Percentiles rank a stretch among this genome's conserved stretches.
Evolutionary conservation across 2,888 invertebrate species (phyloP).

Genomic region (Caenorhabditis zanzibari): DNA sequence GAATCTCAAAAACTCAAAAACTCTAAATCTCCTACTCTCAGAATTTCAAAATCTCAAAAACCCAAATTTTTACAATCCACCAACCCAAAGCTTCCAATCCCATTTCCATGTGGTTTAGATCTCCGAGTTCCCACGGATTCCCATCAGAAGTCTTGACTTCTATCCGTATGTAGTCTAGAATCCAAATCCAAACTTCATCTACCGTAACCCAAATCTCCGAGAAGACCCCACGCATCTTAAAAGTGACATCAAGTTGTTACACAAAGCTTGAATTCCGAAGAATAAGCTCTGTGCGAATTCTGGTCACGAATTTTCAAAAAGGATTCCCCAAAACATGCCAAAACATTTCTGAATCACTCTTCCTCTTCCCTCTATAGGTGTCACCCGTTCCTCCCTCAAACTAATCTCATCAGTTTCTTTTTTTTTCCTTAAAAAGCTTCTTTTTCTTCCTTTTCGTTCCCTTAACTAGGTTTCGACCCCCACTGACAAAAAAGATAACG

Average conservation of each 20-base stretch:
- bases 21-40: no score
- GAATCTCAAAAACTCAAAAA: no score
- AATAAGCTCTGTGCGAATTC: slow-evolving; percentile 10
- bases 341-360: slow-evolving; percentile 22
- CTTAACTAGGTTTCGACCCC: slow-evolving; percentile 12
- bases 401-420: slow-evolving; percentile 19
- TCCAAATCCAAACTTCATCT: neutral
- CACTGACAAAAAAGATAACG: slow-evolving; percentile 14
- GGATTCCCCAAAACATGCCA: neutral
- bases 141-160: no score
- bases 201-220: neutral
- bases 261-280: neutral
- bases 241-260: slow-evolving; percentile 11
- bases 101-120: no score
- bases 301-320: no score
- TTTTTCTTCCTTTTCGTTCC: neutral
- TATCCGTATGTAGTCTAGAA: neutral
- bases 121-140: no score
- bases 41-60: no score
- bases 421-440: slow-evolving; percentile 2
- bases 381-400: slow-evolving; percentile 6
- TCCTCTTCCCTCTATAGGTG: neutral
- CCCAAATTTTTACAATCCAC: no score
- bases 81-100: no score
- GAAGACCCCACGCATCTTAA: neutral